Conservation (phyloP, 2,113 vertebrate genomes). For the Thalassoma bifasciatum region DNA sequence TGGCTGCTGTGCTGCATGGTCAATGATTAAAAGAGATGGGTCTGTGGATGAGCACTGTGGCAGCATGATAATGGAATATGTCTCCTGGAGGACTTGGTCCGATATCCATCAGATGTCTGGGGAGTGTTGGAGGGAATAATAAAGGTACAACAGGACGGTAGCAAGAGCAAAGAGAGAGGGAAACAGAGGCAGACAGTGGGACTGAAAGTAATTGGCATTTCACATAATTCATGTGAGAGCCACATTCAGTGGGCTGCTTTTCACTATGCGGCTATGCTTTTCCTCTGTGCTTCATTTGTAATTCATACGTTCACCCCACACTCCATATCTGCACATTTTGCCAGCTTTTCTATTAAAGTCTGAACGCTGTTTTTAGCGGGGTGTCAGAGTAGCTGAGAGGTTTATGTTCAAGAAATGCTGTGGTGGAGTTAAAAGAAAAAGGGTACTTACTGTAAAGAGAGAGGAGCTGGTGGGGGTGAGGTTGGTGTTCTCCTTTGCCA, state of each 20-base stretch:
- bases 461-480: conserved; percentile 25
- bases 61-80: conserved; percentile 74
- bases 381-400: not conserved
- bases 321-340: conserved; percentile 23
- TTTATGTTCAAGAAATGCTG: conserved; percentile 1
- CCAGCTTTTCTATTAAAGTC: conserved; percentile 46
- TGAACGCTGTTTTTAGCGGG: conserved; percentile 24
- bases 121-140: conserved; percentile 62
- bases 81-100: conserved; percentile 73
- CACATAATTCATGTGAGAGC: conserved; percentile 34
- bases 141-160: conserved; percentile 34
- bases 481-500: conserved; percentile 8
- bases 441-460: conserved; percentile 20
- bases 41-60: conserved; percentile 69
- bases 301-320: conserved; percentile 40
- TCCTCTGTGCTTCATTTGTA: conserved; percentile 13
- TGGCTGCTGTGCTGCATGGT: conserved; percentile 65
- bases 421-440: conserved; percentile 32
- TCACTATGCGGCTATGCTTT: conserved; percentile 22
- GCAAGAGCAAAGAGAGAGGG: conserved; percentile 9
- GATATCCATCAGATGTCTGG: conserved; percentile 69
- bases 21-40: conserved; percentile 71
- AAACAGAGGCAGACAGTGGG: conserved; percentile 6
- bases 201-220: conserved; percentile 56
- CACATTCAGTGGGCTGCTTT: conserved; percentile 42